phyloP scores from a whole-genome alignment of 2,797 vertebrate species.

The Cossypha dichroa region DNA sequence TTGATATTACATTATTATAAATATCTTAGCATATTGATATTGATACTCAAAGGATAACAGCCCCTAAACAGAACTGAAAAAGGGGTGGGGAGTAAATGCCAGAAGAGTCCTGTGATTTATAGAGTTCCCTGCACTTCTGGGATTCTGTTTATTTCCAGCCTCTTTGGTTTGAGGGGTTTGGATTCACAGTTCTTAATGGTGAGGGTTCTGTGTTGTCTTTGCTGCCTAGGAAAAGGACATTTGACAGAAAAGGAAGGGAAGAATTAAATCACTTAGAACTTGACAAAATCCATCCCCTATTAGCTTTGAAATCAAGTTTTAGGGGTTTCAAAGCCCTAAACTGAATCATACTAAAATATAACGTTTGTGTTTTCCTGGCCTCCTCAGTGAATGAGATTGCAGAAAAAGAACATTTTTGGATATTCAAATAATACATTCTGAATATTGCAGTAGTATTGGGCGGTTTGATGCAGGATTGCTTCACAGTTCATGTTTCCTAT shows the following conservation, averaged over 20 bases:
- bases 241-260: neutral
- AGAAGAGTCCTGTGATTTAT: neutral
- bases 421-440: neutral
- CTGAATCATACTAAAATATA: neutral
- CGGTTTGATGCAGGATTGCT: neutral
- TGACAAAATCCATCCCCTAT: neutral
- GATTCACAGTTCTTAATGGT: accelerated
- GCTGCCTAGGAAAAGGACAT: neutral
- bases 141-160: neutral
- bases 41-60: neutral
- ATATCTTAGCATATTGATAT: neutral
- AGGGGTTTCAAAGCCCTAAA: neutral
- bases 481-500: accelerated
- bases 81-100: neutral
- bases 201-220: neutral
- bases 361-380: neutral
- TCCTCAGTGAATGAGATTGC: neutral
- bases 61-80: neutral
- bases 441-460: neutral
- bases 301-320: neutral
- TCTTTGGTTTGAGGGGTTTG: neutral
- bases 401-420: neutral
- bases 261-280: neutral
- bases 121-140: neutral
- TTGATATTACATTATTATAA: no score